Evolutionary conservation across 2,113 vertebrate species (phyloP).

Genomic region (Perccottus glenii): DNA sequence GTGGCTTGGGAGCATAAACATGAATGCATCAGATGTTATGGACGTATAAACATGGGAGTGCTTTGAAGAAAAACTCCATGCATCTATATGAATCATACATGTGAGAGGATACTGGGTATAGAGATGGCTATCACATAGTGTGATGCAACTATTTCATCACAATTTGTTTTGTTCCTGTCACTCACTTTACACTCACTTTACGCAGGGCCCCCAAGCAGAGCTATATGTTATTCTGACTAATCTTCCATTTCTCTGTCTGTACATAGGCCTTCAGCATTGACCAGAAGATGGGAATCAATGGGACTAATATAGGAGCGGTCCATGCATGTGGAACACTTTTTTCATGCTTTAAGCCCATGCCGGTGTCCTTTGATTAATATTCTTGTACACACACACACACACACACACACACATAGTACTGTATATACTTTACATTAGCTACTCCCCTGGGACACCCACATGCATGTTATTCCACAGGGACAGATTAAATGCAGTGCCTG

Average conservation of each 20-base stretch:
- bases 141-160: constrained; percentile 63
- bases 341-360: constrained; percentile 46
- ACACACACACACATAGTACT: constrained; percentile 23
- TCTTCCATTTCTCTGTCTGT: constrained; percentile 32
- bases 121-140: constrained; percentile 38
- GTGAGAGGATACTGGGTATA: constrained; percentile 39
- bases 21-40: constrained; percentile 69
- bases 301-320: not conserved
- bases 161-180: constrained; percentile 51
- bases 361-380: constrained; percentile 63
- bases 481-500: constrained; percentile 31
- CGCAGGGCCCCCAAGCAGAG: constrained; percentile 38
- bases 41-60: constrained; percentile 68
- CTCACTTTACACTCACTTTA: constrained; percentile 47
- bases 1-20: constrained; percentile 72
- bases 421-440: constrained; percentile 41
- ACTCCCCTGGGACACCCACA: constrained; percentile 40
- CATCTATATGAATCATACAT: constrained; percentile 71
- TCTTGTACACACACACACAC: constrained; percentile 25
- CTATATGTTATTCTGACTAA: constrained; percentile 49
- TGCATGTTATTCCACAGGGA: constrained; percentile 40
- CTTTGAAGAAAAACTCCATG: constrained; percentile 64
- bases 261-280: constrained; percentile 16
- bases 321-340: constrained; percentile 14
- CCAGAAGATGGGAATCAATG: constrained; percentile 17